These are phyloP conservation scores for Nothocercus nigrocapillus DNA, from an alignment of 2,113 vertebrate species.

Conservation along the genomic window DNA sequence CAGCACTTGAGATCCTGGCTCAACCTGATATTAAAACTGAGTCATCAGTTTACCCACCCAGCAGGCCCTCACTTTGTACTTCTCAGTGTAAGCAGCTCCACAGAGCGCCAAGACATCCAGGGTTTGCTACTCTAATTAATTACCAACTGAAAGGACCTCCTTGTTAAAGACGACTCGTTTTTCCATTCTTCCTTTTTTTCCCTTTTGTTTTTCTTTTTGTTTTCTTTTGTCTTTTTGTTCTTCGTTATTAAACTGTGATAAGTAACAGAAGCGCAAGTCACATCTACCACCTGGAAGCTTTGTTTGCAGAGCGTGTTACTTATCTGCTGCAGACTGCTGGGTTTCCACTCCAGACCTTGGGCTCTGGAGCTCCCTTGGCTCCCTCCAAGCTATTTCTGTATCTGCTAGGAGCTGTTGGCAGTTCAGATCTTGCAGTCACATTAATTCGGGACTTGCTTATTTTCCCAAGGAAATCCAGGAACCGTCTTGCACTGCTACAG, in stretches of 20 bases:
- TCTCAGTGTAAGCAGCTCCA: conserved; percentile 67
- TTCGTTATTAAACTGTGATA: not conserved
- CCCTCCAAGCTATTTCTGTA: not conserved
- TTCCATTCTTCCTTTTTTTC: not conserved
- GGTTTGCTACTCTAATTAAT: conserved; percentile 74
- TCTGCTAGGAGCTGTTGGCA: not conserved
- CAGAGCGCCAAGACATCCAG: conserved; percentile 39
- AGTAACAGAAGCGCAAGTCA: conserved; percentile 9
- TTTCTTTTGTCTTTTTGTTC: not conserved
- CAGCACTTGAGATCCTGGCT: conserved; percentile 75
- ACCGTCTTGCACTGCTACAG: not conserved
- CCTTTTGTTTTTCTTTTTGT: not conserved
- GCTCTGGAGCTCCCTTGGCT: not conserved
- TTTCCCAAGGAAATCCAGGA: not conserved
- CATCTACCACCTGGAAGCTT: not conserved
- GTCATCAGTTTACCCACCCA: conserved; percentile 85
- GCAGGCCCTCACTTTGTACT: conserved; percentile 79
- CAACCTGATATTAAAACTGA: conserved; percentile 84
- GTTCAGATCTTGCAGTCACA: not conserved
- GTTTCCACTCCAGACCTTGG: not conserved
- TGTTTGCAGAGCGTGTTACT: not conserved
- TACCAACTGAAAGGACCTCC: conserved; percentile 66
- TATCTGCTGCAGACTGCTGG: not conserved
- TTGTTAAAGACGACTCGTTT: conserved; percentile 45
- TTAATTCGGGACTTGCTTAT: not conserved